A percentile compares a stretch with the other conserved stretches of the same genome.
phyloP scores from a whole-genome alignment of 1,140 invertebrate species.

The Drosophila sp. region DNA sequence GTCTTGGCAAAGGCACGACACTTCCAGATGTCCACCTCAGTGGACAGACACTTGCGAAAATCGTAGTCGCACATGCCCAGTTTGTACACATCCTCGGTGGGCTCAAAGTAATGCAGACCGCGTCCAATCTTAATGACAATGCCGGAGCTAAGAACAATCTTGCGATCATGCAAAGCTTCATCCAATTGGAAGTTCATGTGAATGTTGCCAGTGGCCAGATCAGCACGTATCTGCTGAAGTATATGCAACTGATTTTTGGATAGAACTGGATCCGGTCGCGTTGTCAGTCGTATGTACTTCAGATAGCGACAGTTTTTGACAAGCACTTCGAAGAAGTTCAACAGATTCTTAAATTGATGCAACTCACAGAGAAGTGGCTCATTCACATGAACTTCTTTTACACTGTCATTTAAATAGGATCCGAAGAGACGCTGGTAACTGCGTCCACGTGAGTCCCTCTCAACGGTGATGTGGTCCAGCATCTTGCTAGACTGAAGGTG shows the following conservation, averaged over 20 bases:
- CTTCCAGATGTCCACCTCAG: constrained; percentile 74
- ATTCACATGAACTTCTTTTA: constrained; percentile 70
- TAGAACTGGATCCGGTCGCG: constrained; percentile 51
- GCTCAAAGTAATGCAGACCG: constrained; percentile 71
- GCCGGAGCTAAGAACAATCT: constrained; percentile 71
- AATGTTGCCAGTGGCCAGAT: constrained; percentile 66
- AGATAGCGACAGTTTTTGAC: constrained; percentile 75
- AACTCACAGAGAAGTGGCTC: constrained; percentile 65
- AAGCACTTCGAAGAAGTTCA: constrained; percentile 70
- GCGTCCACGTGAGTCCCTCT: constrained; percentile 60
- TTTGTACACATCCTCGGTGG: constrained; percentile 27
- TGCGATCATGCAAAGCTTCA: constrained; percentile 67
- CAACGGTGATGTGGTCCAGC: constrained; percentile 63
- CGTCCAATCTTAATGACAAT: constrained; percentile 66
- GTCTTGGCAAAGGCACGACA: constrained; percentile 66
- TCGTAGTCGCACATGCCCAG: constrained; percentile 70
- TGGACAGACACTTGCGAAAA: constrained; percentile 70
- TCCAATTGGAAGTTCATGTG: constrained; percentile 72
- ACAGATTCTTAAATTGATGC: constrained; percentile 62
- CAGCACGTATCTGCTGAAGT: constrained; percentile 59
- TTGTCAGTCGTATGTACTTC: constrained; percentile 69
- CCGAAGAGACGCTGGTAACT: constrained; percentile 74
- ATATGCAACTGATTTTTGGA: constrained; percentile 55
- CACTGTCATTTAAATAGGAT: constrained; percentile 63
- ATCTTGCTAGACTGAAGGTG: constrained; percentile 65